Percentiles rank a stretch among this genome's conserved stretches.
phyloP scores from a whole-genome alignment of 2,888 invertebrate genomes.

The Caenorhabditis imperialis region DNA sequence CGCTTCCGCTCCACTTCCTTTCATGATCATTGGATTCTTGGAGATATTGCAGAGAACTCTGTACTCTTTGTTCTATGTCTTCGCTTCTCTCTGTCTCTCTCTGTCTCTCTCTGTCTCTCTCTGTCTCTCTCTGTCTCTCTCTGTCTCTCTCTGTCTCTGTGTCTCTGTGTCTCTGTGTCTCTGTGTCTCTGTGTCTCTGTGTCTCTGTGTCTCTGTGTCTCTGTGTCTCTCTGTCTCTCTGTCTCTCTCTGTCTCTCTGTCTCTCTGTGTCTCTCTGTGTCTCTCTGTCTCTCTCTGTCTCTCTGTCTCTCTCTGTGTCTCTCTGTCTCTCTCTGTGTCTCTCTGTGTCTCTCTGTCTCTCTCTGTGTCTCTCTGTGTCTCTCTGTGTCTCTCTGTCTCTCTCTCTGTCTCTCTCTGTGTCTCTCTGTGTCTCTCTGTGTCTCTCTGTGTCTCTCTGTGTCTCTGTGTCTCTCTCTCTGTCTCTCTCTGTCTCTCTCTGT shows the following conservation, averaged over 20 bases:
- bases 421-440: constrained; percentile 4
- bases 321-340: neutral
- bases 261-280: neutral
- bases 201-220: too few species aligned
- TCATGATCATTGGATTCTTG: too few species aligned
- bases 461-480: neutral
- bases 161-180: too few species aligned
- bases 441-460: neutral
- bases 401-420: constrained; percentile 1
- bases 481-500: constrained; percentile 2
- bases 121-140: too few species aligned
- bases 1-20: too few species aligned
- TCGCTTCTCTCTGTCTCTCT: too few species aligned
- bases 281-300: constrained; percentile 4
- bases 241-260: neutral
- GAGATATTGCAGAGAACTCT: too few species aligned
- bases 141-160: too few species aligned
- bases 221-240: too few species aligned
- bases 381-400: neutral
- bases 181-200: too few species aligned
- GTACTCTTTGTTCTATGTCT: too few species aligned
- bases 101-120: too few species aligned
- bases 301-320: constrained; percentile 5
- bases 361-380: neutral
- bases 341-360: constrained; percentile 1